A percentile compares a stretch with the other conserved stretches of the same genome.
phyloP scores from a whole-genome alignment of 1,140 invertebrate species.

The Polyergus mexicanus region DNA sequence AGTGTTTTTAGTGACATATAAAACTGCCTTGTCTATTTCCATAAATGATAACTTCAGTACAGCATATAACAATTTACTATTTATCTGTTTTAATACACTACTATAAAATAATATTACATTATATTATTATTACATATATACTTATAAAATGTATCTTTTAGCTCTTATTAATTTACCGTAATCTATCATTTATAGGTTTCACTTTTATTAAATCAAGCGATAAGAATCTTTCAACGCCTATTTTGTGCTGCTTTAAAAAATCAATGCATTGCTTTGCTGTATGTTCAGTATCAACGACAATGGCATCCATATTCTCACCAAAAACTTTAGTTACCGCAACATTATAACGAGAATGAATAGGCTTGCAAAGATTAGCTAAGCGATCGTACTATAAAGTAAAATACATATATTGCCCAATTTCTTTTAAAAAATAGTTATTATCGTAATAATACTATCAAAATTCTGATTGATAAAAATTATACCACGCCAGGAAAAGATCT shows the following conservation, averaged over 20 bases:
- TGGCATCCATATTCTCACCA: constrained; percentile 98
- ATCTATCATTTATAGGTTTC: constrained; percentile 91
- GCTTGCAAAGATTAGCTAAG: constrained; percentile 98
- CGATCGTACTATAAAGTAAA: constrained; percentile 92
- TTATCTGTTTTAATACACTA: constrained; percentile 94
- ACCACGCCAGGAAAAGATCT: constrained; percentile 96
- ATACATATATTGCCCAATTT: constrained; percentile 24
- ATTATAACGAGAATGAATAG: constrained; percentile 97
- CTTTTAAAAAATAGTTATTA: neutral
- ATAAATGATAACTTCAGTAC: constrained; percentile 96
- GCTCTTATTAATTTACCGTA: constrained; percentile 86
- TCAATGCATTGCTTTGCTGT: constrained; percentile 97
- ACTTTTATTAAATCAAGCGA: constrained; percentile 97
- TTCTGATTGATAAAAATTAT: constrained; percentile 74
- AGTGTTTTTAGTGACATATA: constrained; percentile 98
- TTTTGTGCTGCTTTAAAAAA: constrained; percentile 97
- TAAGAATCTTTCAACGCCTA: constrained; percentile 98
- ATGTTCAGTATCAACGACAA: constrained; percentile 98
- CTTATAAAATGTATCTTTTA: constrained; percentile 32
- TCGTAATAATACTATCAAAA: neutral
- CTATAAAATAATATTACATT: constrained; percentile 84
- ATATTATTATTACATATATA: neutral
- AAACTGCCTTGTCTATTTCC: constrained; percentile 95
- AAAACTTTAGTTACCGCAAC: constrained; percentile 98
- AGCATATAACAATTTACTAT: constrained; percentile 97